A percentile compares a stretch with the other conserved stretches of the same genome.
These are phyloP conservation scores for Hofmannophila pseudospretella DNA, from an alignment of 2,888 invertebrate genomes.

Conservation along the genomic window DNA sequence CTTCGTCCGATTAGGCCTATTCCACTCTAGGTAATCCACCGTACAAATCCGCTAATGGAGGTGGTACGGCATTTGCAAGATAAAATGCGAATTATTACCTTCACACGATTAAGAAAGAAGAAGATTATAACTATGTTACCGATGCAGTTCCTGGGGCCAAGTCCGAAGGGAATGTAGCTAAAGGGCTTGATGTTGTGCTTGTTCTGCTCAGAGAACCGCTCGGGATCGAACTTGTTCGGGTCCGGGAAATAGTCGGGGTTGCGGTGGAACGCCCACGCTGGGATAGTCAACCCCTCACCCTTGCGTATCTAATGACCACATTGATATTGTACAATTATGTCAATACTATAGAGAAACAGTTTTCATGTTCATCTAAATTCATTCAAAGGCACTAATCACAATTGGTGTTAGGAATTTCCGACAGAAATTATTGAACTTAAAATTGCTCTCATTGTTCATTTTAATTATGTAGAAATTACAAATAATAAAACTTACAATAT, in stretches of 20 bases:
- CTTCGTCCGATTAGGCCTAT: background rate
- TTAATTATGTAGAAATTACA: too few species aligned
- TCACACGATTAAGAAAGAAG: background rate
- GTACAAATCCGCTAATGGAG: background rate
- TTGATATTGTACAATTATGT: too few species aligned
- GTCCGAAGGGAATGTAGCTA: slow-evolving; percentile 68
- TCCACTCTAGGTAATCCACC: background rate
- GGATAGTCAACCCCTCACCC: slow-evolving; percentile 36
- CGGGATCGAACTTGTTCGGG: slow-evolving; percentile 74
- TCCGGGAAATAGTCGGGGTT: slow-evolving; percentile 68
- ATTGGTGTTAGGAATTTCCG: too few species aligned
- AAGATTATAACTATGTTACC: slow-evolving; percentile 34
- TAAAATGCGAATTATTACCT: background rate
- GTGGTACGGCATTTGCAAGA: background rate
- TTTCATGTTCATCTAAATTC: too few species aligned
- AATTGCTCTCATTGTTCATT: too few species aligned
- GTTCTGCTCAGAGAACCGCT: slow-evolving; percentile 75
- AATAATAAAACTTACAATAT: slow-evolving; percentile 40
- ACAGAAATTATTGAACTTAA: too few species aligned
- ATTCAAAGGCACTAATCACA: too few species aligned
- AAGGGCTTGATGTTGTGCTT: slow-evolving; percentile 44
- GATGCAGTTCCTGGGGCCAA: slow-evolving; percentile 78
- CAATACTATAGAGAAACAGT: too few species aligned
- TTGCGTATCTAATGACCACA: slow-evolving; percentile 20
- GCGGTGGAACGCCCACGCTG: slow-evolving; percentile 56